These are phyloP conservation scores for Fulica atra DNA, from an alignment of 2,113 vertebrate genomes.

Conservation along the genomic window DNA sequence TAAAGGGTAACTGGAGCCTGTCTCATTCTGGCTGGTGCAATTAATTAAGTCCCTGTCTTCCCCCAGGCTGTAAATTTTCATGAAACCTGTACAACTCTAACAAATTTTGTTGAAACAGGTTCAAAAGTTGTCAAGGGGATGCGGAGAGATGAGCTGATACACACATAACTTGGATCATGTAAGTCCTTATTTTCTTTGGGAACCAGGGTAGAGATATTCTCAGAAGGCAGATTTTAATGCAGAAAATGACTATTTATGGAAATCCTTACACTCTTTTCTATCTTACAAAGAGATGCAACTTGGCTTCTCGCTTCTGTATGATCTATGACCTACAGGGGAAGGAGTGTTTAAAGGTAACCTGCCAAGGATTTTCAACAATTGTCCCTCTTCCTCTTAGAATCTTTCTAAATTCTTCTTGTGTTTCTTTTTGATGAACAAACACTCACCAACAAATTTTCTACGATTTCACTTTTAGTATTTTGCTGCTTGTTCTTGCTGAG, in stretches of 20 bases:
- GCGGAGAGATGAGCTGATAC: not conserved
- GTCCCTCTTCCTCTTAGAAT: not conserved
- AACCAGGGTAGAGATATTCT: not conserved
- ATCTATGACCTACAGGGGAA: not conserved
- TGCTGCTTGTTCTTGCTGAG: not conserved
- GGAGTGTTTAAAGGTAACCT: not conserved
- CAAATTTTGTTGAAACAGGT: slow-evolving; percentile 6
- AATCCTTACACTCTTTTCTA: not conserved
- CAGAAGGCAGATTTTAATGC: not conserved
- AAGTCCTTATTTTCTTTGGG: slow-evolving; percentile 33
- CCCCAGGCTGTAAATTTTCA: slow-evolving; percentile 1
- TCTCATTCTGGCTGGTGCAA: not conserved
- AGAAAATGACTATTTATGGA: slow-evolving; percentile 46
- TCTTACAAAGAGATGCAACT: not conserved
- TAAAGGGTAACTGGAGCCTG: not conserved
- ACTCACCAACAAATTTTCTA: not conserved
- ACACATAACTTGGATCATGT: not conserved
- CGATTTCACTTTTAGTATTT: not conserved
- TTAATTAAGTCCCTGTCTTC: not conserved
- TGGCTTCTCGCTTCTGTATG: not conserved
- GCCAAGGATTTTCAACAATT: not conserved
- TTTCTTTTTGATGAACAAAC: not conserved
- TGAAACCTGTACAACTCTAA: slow-evolving; percentile 4
- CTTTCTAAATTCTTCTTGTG: not conserved
- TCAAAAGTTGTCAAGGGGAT: slow-evolving; percentile 27